These are phyloP conservation scores for Agrypnus murinus DNA, from an alignment of 2,888 invertebrate genomes.

Conservation along the genomic window DNA sequence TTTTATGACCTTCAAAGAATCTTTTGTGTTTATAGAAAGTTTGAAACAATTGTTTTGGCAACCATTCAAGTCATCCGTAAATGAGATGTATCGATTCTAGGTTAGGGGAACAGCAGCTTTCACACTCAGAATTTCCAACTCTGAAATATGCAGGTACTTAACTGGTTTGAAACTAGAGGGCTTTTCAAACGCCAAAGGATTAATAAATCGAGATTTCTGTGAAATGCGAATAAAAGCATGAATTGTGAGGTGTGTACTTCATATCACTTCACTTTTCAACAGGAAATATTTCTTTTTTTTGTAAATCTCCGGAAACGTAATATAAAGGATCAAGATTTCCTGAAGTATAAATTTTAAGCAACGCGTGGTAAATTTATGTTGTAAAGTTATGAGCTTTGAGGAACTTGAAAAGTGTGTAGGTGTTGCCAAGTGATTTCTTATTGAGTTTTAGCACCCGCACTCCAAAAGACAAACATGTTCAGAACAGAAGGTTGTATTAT, in stretches of 20 bases:
- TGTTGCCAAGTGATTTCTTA: too few species aligned
- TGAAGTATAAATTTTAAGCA: too few species aligned
- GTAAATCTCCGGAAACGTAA: too few species aligned
- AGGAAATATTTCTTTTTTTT: neutral
- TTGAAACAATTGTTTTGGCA: constrained; percentile 17
- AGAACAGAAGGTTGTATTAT: too few species aligned
- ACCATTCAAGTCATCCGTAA: constrained; percentile 4
- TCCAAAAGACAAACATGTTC: too few species aligned
- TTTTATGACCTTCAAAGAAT: constrained; percentile 2
- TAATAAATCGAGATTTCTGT: neutral
- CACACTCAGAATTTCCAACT: neutral
- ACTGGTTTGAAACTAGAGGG: neutral
- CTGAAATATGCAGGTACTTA: constrained; percentile 1
- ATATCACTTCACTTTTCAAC: too few species aligned
- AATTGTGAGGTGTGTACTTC: neutral
- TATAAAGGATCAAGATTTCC: neutral
- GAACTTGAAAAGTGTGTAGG: too few species aligned
- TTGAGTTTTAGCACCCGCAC: too few species aligned
- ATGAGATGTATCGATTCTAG: constrained; percentile 7
- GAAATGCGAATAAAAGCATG: neutral
- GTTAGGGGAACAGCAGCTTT: neutral
- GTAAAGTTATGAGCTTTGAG: too few species aligned
- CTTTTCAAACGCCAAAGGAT: neutral
- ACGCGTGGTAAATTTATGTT: too few species aligned
- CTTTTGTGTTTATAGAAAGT: neutral